Conservation (phyloP, 2,113 vertebrate species). For the Pteronura brasiliensis region DNA sequence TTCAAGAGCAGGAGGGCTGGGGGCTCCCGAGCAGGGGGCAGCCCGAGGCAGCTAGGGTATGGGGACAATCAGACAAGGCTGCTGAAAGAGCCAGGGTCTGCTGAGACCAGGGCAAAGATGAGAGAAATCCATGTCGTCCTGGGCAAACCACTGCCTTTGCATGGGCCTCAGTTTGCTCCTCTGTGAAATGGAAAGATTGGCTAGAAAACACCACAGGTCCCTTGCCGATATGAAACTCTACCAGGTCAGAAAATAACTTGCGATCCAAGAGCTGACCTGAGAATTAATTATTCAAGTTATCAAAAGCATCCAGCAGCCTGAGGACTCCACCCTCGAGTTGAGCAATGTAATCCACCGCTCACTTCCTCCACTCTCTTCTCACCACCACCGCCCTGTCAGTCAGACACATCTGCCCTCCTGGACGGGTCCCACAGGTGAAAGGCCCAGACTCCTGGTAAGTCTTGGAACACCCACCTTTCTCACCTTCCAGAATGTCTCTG, state of each 20-base stretch:
- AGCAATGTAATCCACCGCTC: constrained; percentile 31
- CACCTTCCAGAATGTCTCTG: not conserved
- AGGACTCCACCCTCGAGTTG: constrained; percentile 55
- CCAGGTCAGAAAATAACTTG: not conserved
- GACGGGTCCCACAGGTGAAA: constrained; percentile 36
- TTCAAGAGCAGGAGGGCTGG: not conserved
- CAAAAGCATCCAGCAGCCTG: not conserved
- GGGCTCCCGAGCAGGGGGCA: fast-evolving
- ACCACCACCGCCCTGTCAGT: not conserved
- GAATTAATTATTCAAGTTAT: constrained; percentile 40
- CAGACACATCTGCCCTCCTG: not conserved
- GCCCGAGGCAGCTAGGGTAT: not conserved
- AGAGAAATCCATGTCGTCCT: not conserved
- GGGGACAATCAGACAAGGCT: not conserved
- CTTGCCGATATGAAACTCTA: not conserved
- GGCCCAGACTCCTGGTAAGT: constrained; percentile 47
- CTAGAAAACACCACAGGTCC: not conserved
- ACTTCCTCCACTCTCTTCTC: constrained; percentile 55
- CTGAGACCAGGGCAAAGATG: not conserved
- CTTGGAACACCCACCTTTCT: not conserved
- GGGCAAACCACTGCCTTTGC: not conserved
- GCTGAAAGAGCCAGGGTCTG: not conserved
- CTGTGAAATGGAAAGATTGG: not conserved
- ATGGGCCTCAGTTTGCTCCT: not conserved
- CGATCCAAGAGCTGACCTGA: not conserved